These are phyloP conservation scores for Drosophila ficusphila DNA, from an alignment of 1,140 invertebrate genomes.

Conservation along the genomic window DNA sequence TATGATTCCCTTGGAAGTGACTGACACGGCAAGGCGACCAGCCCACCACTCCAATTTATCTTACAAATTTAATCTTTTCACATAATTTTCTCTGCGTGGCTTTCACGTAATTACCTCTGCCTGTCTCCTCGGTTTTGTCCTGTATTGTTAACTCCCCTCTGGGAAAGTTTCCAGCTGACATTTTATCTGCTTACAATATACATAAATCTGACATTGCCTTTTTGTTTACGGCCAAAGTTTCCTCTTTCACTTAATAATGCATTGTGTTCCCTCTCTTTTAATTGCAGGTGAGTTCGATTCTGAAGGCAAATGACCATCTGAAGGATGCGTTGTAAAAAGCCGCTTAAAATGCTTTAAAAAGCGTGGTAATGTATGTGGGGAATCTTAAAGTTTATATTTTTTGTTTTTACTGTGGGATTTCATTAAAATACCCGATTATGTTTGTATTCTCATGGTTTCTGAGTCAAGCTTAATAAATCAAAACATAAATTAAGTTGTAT, in stretches of 20 bases:
- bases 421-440: too few relatives aligned
- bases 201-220: slow-evolving; percentile 18
- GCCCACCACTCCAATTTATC: slow-evolving; percentile 70
- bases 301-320: neutral
- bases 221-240: slow-evolving; percentile 31
- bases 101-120: slow-evolving; percentile 74
- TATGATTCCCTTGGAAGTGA: slow-evolving; percentile 56
- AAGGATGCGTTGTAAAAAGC: neutral
- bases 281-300: slow-evolving; percentile 65
- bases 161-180: slow-evolving; percentile 65
- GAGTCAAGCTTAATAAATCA: slow-evolving; percentile 6
- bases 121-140: slow-evolving; percentile 21
- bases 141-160: slow-evolving; percentile 12
- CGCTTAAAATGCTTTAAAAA: neutral
- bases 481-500: neutral
- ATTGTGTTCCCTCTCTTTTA: slow-evolving; percentile 34
- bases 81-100: slow-evolving; percentile 73
- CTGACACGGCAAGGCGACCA: slow-evolving; percentile 24
- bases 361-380: slow-evolving; percentile 26
- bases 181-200: slow-evolving; percentile 27
- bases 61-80: slow-evolving; percentile 82
- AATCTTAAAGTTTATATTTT: too few relatives aligned
- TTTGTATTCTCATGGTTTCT: neutral
- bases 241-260: slow-evolving; percentile 49
- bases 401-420: too few relatives aligned